Percentiles rank a stretch among this genome's conserved stretches.
Evolutionary conservation across 2,888 invertebrate genomes (phyloP).

Genomic region (Gibbula magus): DNA sequence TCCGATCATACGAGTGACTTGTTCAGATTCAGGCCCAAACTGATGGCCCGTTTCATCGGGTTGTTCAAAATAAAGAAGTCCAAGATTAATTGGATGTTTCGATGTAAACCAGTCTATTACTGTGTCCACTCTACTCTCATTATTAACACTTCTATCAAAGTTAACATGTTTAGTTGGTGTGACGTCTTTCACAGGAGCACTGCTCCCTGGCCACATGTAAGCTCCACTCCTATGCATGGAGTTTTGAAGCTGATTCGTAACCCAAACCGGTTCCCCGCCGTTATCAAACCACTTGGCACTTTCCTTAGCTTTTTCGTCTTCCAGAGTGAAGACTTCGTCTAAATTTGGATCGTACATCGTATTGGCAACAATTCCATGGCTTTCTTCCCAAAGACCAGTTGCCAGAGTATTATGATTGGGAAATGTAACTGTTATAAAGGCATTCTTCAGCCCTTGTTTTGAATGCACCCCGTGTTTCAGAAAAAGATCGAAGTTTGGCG

Average conservation of each 20-base stretch:
- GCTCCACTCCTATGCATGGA: conserved; percentile 80
- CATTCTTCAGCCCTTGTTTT: conserved; percentile 75
- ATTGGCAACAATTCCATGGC: conserved; percentile 83
- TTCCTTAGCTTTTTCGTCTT: conserved; percentile 62
- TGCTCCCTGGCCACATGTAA: conserved; percentile 84
- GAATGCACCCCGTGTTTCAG: conserved; percentile 79
- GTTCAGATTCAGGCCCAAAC: conserved; percentile 76
- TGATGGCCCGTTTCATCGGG: conserved; percentile 82
- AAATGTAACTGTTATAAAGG: conserved; percentile 81
- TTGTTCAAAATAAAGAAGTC: conserved; percentile 83
- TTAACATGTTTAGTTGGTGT: conserved; percentile 50
- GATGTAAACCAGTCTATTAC: conserved; percentile 69
- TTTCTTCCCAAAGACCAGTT: conserved; percentile 80
- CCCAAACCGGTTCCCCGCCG: conserved; percentile 75
- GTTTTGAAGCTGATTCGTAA: conserved; percentile 78
- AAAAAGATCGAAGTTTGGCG: conserved; percentile 80
- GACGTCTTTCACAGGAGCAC: conserved; percentile 72
- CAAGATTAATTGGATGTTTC: conserved; percentile 81
- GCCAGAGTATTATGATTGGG: conserved; percentile 85
- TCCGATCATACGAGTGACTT: conserved; percentile 77
- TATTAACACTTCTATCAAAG: conserved; percentile 58
- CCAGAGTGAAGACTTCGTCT: conserved; percentile 53
- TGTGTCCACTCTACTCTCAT: conserved; percentile 58
- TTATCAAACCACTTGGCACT: conserved; percentile 75
- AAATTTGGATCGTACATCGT: conserved; percentile 78